phyloP scores from a whole-genome alignment of 2,888 invertebrate species.

The Iphiclides podalirius region DNA sequence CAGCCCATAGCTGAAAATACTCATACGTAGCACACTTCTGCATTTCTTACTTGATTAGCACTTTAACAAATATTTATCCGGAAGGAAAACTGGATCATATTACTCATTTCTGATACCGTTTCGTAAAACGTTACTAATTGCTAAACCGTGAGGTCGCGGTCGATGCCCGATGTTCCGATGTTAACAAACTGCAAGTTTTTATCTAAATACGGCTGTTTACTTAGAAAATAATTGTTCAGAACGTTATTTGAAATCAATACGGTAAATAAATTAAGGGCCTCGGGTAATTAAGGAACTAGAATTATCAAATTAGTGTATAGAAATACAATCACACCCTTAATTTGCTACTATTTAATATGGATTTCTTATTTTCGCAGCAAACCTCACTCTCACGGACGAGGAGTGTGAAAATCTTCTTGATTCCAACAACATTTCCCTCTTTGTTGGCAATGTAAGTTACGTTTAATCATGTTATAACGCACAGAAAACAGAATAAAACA shows the following conservation, averaged over 20 bases:
- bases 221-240: no score
- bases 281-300: no score
- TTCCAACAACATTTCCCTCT: constrained; percentile 60
- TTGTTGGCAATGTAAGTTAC: constrained; percentile 68
- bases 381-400: constrained; percentile 64
- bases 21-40: no score
- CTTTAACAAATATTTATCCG: background rate
- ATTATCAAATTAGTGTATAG: no score
- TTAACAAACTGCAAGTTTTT: constrained; percentile 22
- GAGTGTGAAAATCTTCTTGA: constrained; percentile 70
- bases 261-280: no score
- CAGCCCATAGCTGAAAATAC: no score
- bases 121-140: constrained; percentile 11
- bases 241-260: no score
- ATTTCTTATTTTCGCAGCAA: constrained; percentile 47
- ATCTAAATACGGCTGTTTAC: no score
- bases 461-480: no score
- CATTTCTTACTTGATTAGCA: no score
- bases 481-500: no score
- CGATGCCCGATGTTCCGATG: constrained; percentile 16
- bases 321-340: no score
- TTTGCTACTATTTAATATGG: background rate
- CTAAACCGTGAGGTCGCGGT: constrained; percentile 1
- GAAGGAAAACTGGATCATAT: constrained; percentile 1
- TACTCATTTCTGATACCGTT: constrained; percentile 4